A percentile compares a stretch with the other conserved stretches of the same genome.
These are phyloP conservation scores for human (Homo sapiens) DNA, from an alignment of 2,113 vertebrate genomes.

Conservation along the genomic window DNA sequence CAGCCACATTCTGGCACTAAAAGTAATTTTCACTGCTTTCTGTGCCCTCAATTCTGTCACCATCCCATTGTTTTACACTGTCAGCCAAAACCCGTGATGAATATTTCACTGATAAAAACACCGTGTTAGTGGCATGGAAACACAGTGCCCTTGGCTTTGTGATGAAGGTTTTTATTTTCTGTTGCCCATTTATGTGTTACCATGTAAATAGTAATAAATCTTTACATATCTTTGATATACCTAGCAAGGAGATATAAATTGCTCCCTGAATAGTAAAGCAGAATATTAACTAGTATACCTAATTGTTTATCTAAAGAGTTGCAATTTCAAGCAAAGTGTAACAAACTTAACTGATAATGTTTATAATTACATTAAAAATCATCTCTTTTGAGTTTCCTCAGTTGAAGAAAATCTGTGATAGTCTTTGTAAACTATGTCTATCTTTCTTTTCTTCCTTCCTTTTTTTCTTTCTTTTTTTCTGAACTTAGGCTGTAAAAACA, in stretches of 20 bases:
- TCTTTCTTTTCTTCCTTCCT: neutral
- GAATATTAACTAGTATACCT: neutral
- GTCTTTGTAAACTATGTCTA: neutral
- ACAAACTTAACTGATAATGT: neutral
- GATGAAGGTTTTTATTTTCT: neutral
- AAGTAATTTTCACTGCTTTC: neutral
- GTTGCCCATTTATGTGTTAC: neutral
- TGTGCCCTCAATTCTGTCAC: neutral
- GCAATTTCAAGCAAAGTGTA: neutral
- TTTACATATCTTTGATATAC: neutral
- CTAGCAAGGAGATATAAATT: neutral
- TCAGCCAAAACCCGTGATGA: neutral
- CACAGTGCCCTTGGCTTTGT: accelerated
- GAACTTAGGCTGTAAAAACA: constrained; percentile 63
- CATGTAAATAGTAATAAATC: neutral
- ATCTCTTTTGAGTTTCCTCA: constrained; percentile 3
- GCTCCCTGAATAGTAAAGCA: neutral
- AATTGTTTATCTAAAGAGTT: neutral
- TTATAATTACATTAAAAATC: neutral
- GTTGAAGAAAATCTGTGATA: constrained; percentile 22
- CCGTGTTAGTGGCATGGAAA: neutral
- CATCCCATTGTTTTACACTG: neutral
- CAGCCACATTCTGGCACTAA: constrained; percentile 29
- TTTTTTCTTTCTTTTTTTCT: neutral
- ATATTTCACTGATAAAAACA: neutral